Percentiles rank a stretch among this genome's conserved stretches.
phyloP scores from a whole-genome alignment of 2,113 vertebrate genomes.

The Chelonoidis abingdonii region DNA sequence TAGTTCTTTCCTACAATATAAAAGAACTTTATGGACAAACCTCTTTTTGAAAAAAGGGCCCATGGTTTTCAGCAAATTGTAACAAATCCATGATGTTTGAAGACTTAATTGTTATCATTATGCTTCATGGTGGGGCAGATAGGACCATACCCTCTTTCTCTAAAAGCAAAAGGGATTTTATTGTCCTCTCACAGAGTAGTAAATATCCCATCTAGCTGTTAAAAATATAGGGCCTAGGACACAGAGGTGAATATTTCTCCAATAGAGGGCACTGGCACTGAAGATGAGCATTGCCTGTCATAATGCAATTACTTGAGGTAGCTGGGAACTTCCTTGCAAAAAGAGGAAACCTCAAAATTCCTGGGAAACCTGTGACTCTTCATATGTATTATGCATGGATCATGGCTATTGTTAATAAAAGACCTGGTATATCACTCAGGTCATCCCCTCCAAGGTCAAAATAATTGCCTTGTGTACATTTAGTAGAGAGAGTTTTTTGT shows the following conservation, averaged over 20 bases:
- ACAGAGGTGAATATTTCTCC: neutral
- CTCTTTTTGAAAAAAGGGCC: neutral
- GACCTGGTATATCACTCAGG: neutral
- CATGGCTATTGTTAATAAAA: neutral
- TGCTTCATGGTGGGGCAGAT: rapidly evolving
- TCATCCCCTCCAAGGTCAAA: neutral
- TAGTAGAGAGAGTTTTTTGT: neutral
- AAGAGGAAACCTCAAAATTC: neutral
- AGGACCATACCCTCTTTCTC: rapidly evolving
- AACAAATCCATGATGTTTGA: rapidly evolving
- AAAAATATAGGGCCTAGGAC: neutral
- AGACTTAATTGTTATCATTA: neutral
- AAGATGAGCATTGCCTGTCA: rapidly evolving
- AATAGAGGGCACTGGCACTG: neutral
- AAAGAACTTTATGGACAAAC: neutral
- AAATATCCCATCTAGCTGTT: neutral
- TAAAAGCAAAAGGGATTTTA: rapidly evolving
- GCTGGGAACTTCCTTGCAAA: neutral
- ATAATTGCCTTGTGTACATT: neutral
- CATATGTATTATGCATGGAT: neutral
- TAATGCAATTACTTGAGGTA: neutral
- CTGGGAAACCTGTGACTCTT: neutral
- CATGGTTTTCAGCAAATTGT: neutral
- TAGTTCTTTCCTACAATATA: rapidly evolving
- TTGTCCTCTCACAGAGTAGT: neutral